Conservation (phyloP, 2,888 invertebrate species). For the Crocallis elinguaria region DNA sequence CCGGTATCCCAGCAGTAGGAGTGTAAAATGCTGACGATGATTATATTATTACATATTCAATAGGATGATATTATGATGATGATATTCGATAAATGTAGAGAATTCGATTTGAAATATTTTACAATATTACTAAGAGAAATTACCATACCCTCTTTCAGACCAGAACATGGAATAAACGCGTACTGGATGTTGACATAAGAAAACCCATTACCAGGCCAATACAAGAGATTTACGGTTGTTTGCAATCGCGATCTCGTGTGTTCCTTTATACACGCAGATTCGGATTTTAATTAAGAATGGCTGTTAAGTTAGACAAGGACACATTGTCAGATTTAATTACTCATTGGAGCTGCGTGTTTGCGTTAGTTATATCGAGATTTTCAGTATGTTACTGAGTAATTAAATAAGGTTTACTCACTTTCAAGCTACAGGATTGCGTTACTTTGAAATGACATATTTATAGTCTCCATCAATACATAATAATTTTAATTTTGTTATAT, state of each 20-base stretch:
- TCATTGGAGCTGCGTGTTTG: background rate
- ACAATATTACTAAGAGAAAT: background rate
- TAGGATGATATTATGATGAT: too few relatives aligned
- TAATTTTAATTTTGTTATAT: too few relatives aligned
- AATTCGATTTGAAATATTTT: too few relatives aligned
- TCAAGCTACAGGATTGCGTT: too few relatives aligned
- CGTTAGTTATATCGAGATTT: background rate
- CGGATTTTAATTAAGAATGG: constrained; percentile 26
- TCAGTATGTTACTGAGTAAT: too few relatives aligned
- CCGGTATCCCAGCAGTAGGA: too few relatives aligned
- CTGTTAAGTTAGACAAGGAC: background rate
- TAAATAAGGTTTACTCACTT: too few relatives aligned
- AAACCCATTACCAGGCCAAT: constrained; percentile 23
- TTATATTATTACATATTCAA: too few relatives aligned
- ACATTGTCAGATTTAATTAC: background rate
- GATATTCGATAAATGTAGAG: too few relatives aligned
- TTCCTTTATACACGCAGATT: constrained; percentile 23
- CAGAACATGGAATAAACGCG: constrained; percentile 1
- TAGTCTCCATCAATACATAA: too few relatives aligned
- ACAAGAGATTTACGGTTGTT: constrained; percentile 27
- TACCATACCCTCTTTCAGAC: background rate
- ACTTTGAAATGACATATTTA: too few relatives aligned
- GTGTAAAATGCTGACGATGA: too few relatives aligned
- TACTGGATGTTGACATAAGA: constrained; percentile 25
- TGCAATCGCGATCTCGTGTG: constrained; percentile 18